Base-by-base conservation (phyloP, 2,797 vertebrate species). In the Crax fasciolata region DNA sequence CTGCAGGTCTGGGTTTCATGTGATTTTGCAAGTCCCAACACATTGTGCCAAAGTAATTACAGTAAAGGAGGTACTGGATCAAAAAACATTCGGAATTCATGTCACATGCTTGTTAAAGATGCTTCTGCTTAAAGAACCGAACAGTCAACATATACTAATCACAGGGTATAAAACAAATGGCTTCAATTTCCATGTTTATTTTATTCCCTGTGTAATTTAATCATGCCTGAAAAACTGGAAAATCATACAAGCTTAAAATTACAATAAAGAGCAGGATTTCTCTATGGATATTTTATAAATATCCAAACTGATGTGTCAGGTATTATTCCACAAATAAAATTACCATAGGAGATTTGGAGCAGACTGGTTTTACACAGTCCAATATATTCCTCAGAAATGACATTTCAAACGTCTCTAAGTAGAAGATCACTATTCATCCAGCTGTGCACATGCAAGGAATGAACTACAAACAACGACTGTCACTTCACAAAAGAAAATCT, bases 391-490 rank as follows among this genome's bases (percentile, higher is more conserved):
- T 55, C 54, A 81, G 19, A 80, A 62, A 72, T 28, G 20, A 73
- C 54, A 62, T 52, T 63, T 58, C 19, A 72, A 43, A 73, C 27
- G 35, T 59, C 65, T 75, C 62, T 83, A 90, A 90, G 81, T 63
- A 85, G 55, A n/a, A 94, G 87, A 72, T 41, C 27, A 52, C 74
- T 85, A 80, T 84, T 88, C 59, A 81, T 41, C 14, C 66, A 57
- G 14, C 41, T 91, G 48, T 73, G 20, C 18, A 84, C 54, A 51
- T 1, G 63, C 65, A 76, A 91, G 55, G 66, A 89, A 81, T 71
- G 65, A 93, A 39, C 71, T 70, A 94, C 2, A 2, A 57, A 80
- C 38, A 89, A 96, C 0, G 48, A 92, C 70, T 73, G 62, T 49
- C 66, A 84, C 58, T 58, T 83, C 27, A 35, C 38, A 86, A 74